Percentiles rank a stretch among this genome's conserved stretches.
Evolutionary conservation across 92 coral and sea anemone genomes (phyloP).

Genomic region (Epizoanthus rinbou): DNA sequence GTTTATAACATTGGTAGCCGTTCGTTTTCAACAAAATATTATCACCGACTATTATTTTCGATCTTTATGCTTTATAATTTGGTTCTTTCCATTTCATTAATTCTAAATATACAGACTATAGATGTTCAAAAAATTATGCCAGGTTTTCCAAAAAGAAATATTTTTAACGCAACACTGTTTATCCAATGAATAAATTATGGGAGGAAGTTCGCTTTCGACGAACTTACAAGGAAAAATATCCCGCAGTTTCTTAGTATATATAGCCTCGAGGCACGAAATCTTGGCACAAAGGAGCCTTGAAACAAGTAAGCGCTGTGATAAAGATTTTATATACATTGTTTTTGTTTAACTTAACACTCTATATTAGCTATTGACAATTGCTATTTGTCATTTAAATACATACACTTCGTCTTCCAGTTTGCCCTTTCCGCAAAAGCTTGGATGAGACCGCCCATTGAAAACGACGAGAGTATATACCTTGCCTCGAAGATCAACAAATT

Average conservation of each 20-base stretch:
- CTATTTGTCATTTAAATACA: conserved; percentile 5
- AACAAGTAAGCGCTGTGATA: background rate
- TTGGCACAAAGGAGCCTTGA: conserved; percentile 3
- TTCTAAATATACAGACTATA: too few relatives aligned
- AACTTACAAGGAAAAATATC: conserved; percentile 1
- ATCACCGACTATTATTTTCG: too few relatives aligned
- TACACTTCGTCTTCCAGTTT: background rate
- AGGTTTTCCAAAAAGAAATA: too few relatives aligned
- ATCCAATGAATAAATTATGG: background rate
- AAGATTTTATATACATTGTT: background rate
- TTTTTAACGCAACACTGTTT: too few relatives aligned
- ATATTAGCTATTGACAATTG: conserved; percentile 4
- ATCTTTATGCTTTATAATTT: too few relatives aligned
- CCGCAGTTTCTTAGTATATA: background rate
- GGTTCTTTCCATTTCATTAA: too few relatives aligned
- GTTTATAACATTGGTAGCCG: too few relatives aligned
- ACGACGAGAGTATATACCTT: background rate
- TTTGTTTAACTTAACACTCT: background rate
- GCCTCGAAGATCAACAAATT: background rate
- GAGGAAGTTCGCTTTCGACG: background rate
- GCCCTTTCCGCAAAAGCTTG: background rate
- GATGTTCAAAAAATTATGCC: too few relatives aligned
- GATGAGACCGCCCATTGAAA: conserved; percentile 15
- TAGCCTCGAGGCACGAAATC: conserved; percentile 23
- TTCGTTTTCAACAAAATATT: too few relatives aligned